Base-by-base conservation (phyloP, 1,140 invertebrate species). In the Pachyrhynchus sulphureomaculatus region DNA sequence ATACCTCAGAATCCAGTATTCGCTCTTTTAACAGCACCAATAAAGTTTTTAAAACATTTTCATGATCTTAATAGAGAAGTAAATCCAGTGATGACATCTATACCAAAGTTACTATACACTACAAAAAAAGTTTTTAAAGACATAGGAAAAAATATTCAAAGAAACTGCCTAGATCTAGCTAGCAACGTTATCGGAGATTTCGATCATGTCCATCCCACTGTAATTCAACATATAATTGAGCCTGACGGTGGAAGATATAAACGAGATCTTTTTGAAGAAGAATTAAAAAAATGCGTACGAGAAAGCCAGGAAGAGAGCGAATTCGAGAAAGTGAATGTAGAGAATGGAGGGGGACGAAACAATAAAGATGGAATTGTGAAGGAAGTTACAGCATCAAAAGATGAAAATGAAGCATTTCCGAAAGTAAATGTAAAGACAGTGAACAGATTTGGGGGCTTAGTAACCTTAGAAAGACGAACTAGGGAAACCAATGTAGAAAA, bases 131-230 rank as follows among this genome's bases (percentile, higher is more conserved):
- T 61, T 53, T 66, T 69, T 17, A 60, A 47, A 37, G 65, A 68
- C 26, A 66, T 69, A 45, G 61, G 64, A 10, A 61, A 58, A 37
- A 66, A 69, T 26, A 57, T 68, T 20, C 61, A 69, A 3, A 69
- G 59, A 32, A 53, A 60, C 17, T 47, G 62, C 5, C 41, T 68
- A 36, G 42, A 69, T 42, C 47, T 68, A 12, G 60, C 63, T 5
- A 69, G 68, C 49, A 56, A 69, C 26, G 20, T 68, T 10, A 64
- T 68, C 3, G 68, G 68, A 8, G 66, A 69, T 42, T 68, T 68
- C 49, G 64, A 67, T 33, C 20, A 67, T 23, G 39, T 62, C 2
- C 21, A 37, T 10, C 33, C 29, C n/a, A 37, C 15, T 18, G 44
- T 62, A 3, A 41, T 62, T 12, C 23, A 62, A 17, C 1, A 55